Percentiles rank a stretch among this genome's conserved stretches.
Evolutionary conservation across 2,888 invertebrate species (phyloP).

Genomic region (Embidobia sp.): DNA sequence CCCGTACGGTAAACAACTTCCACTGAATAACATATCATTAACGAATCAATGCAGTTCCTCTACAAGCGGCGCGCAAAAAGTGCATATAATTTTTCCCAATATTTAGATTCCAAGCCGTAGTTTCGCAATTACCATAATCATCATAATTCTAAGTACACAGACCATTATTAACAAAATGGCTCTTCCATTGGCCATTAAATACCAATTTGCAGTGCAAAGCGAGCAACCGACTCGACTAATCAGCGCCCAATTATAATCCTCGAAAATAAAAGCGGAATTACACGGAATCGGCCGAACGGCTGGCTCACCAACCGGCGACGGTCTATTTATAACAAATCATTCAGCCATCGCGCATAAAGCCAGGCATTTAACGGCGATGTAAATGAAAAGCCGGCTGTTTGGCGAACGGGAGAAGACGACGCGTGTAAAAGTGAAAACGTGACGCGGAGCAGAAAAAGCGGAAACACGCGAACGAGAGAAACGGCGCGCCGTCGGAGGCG

Average conservation of each 20-base stretch:
- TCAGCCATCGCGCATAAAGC: slow-evolving; percentile 26
- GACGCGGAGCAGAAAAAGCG: slow-evolving; percentile 41
- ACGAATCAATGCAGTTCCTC: slow-evolving; percentile 12
- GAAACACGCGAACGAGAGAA: slow-evolving; percentile 30
- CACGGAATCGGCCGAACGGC: not conserved
- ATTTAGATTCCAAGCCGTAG: slow-evolving; percentile 14
- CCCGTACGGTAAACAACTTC: slow-evolving; percentile 4
- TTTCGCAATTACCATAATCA: slow-evolving; percentile 30
- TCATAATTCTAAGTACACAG: slow-evolving; percentile 9
- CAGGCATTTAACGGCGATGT: slow-evolving; percentile 24
- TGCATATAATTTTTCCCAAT: slow-evolving; percentile 1
- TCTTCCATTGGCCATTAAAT: slow-evolving; percentile 12
- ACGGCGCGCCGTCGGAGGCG: not conserved
- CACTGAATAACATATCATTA: slow-evolving; percentile 17
- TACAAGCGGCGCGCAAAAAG: not conserved
- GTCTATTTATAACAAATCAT: slow-evolving; percentile 45
- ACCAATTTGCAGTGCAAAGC: slow-evolving; percentile 6
- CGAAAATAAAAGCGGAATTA: not conserved
- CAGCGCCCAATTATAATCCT: slow-evolving; percentile 10
- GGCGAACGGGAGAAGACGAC: slow-evolving; percentile 35
- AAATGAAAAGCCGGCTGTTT: slow-evolving; percentile 35
- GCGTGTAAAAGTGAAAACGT: slow-evolving; percentile 55
- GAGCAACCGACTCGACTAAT: slow-evolving; percentile 15
- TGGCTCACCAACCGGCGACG: no score
- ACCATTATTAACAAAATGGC: slow-evolving; percentile 19